phyloP scores from a whole-genome alignment of 2,888 invertebrate genomes.

The Parasteatoda lunata region DNA sequence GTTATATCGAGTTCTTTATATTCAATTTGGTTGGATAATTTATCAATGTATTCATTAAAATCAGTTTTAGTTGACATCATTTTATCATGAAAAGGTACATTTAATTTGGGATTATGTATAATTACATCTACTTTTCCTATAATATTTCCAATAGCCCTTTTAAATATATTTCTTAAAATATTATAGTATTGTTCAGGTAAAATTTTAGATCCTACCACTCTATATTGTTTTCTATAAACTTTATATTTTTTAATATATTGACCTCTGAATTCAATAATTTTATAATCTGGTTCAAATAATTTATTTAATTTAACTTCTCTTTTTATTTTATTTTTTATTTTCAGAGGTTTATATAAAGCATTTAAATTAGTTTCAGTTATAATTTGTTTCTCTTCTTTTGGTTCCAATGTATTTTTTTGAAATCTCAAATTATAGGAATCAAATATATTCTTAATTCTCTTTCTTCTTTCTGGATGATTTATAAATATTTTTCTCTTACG shows the following conservation, averaged over 20 bases:
- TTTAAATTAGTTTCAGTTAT: no score
- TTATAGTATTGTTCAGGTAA: neutral
- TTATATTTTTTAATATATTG: neutral
- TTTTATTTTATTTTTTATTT: neutral
- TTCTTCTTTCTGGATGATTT: neutral
- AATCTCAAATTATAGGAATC: neutral
- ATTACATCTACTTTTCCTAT: neutral
- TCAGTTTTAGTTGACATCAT: neutral
- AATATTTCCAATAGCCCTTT: slow-evolving; percentile 3
- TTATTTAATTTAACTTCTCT: neutral
- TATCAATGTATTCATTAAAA: neutral
- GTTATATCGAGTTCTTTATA: slow-evolving; percentile 2
- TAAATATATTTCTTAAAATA: slow-evolving; percentile 6
- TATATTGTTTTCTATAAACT: neutral
- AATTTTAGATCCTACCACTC: neutral
- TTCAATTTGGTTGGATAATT: neutral
- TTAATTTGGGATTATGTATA: neutral
- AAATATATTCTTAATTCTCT: neutral
- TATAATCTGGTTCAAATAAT: neutral
- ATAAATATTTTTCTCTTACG: slow-evolving; percentile 6
- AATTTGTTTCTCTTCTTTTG: neutral
- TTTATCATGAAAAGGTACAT: neutral
- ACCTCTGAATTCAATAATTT: neutral
- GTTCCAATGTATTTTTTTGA: neutral
- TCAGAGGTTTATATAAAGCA: no score